phyloP scores from a whole-genome alignment of 2,113 vertebrate genomes.

The Scophthalmus maximus region DNA sequence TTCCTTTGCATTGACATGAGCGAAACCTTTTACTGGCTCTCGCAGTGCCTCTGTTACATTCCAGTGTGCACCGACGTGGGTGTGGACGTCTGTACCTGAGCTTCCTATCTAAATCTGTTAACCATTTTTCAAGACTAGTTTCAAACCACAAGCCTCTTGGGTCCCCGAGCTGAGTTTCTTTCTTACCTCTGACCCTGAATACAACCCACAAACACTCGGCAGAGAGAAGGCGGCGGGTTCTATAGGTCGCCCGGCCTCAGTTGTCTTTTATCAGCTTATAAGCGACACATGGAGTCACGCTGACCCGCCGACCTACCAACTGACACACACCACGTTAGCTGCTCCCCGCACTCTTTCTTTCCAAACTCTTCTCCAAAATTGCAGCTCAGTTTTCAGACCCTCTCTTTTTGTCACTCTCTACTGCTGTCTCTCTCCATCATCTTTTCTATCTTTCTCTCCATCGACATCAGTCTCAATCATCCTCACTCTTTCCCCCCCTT shows the following conservation, averaged over 20 bases:
- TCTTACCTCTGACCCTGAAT: conserved; percentile 32
- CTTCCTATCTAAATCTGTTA: conserved; percentile 60
- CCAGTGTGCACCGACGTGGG: conserved; percentile 15
- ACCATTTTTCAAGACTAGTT: conserved; percentile 59
- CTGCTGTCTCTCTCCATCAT: conserved; percentile 56
- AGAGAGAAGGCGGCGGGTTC: too few species aligned
- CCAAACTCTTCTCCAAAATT: conserved; percentile 18
- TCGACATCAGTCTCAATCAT: conserved; percentile 52
- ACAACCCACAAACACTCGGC: conserved; percentile 34
- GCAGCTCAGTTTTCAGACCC: conserved; percentile 10
- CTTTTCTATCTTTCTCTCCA: conserved; percentile 55
- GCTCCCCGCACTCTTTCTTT: conserved; percentile 16
- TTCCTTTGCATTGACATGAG: neutral
- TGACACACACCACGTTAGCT: conserved; percentile 18
- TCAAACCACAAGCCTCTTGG: conserved; percentile 58
- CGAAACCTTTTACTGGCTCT: conserved; percentile 18
- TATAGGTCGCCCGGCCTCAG: conserved; percentile 31
- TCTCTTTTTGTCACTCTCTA: conserved; percentile 26
- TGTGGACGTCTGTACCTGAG: conserved; percentile 45
- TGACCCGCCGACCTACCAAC: conserved; percentile 65
- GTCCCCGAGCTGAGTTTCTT: conserved; percentile 50
- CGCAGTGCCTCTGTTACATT: neutral
- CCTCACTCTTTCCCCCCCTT: conserved; percentile 26
- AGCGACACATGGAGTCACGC: conserved; percentile 67
- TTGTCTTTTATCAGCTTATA: conserved; percentile 70